A percentile compares a stretch with the other conserved stretches of the same genome.
Evolutionary conservation across 2,113 vertebrate genomes (phyloP).

Genomic region (Panthera uncia): DNA sequence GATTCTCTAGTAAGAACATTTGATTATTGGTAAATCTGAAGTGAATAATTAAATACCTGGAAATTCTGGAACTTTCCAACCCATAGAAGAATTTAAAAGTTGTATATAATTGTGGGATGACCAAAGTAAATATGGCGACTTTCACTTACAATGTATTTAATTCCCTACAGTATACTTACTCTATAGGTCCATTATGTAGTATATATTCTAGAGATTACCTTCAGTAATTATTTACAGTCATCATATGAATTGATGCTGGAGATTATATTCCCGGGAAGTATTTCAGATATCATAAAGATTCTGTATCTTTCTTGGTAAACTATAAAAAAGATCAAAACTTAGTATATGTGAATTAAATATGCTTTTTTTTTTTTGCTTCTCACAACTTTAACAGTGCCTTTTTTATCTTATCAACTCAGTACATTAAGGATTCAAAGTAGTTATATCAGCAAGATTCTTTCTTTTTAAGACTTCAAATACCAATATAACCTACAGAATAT

Average conservation of each 20-base stretch:
- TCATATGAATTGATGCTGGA: not conserved
- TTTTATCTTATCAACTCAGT: not conserved
- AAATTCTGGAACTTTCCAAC: not conserved
- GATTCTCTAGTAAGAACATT: not conserved
- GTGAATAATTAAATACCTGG: not conserved
- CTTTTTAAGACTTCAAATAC: not conserved
- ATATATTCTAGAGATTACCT: not conserved
- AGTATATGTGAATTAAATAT: not conserved
- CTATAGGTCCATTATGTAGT: not conserved
- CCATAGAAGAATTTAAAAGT: not conserved
- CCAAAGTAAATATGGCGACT: not conserved
- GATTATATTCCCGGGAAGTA: not conserved
- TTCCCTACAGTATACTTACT: not conserved
- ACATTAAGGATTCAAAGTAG: not conserved
- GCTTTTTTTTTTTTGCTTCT: not conserved
- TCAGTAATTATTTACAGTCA: not conserved
- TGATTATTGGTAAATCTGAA: not conserved
- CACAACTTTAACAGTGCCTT: not conserved
- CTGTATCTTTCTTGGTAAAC: not conserved
- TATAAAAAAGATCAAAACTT: not conserved
- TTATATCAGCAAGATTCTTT: not conserved
- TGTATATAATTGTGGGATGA: not conserved
- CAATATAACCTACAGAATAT: not conserved
- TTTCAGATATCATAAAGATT: not conserved
- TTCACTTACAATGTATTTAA: not conserved